Evolutionary conservation across 2,113 vertebrate genomes (phyloP), one percentile per base, ranked within the genome.

Genomic region (Oreochromis aureus): DNA sequence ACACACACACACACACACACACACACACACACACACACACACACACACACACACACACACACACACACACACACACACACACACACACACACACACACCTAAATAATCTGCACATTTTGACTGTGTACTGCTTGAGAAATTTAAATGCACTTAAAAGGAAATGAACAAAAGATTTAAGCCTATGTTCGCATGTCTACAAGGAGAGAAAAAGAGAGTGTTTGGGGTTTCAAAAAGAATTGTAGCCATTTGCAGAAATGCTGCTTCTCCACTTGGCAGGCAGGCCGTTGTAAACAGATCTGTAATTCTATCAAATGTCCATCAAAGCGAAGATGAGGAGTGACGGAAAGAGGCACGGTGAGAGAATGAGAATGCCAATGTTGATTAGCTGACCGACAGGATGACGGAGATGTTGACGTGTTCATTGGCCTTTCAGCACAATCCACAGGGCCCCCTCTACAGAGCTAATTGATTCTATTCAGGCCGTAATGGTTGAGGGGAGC

Each of bases 401-500:
- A 88, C 53, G 19, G 69, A 79, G 88, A 93, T 80, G 91, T 90
- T 32, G 78, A 91, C 86, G 41, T 89, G 87, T 86, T 93, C 90
- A 90, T 92, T 91, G 93, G 93, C 91, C 89, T 93, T 87, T 94
- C 86, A 81, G 93, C 86, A 81, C 79, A 84, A 86, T 89, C 83
- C 90, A 63, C 86, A 39, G 83, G 86, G 66, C 83, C 80, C 44
- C 54, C 91, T 92, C 90, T 58, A 66, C 87, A 88, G 87, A 93
- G 89, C 85, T 96, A 95, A 96, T 95, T 96, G 94, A 96, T 96
- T 96, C 89, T 89, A 95, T 95, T 96, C 91, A 92, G 83, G 84
- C 63, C 69, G 87, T 94, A 96, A 96, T 95, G 91, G 91, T 90
- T 63, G 41, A 79, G 61, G 85, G 88, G 89, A 87, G 32, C 55